Conservation (phyloP, 2,888 invertebrate species). For the Tryphoninae sp. region DNA sequence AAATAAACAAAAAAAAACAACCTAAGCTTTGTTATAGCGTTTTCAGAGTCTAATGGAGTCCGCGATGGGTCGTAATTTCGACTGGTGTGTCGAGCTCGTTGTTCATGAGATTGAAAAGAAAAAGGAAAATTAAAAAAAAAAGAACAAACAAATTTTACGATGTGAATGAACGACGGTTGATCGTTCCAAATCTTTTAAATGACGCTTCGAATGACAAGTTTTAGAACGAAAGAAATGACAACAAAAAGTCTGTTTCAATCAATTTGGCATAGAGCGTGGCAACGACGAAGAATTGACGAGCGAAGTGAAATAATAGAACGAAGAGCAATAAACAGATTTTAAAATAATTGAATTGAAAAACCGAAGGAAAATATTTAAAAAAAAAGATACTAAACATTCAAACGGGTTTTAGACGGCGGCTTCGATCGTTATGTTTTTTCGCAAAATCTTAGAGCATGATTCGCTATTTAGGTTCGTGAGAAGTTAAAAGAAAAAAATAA, state of each 20-base stretch:
- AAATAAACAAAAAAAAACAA: constrained; percentile 43
- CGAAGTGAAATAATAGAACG: constrained; percentile 31
- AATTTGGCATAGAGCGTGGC: not conserved
- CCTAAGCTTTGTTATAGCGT: constrained; percentile 70
- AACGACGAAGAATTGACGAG: constrained; percentile 21
- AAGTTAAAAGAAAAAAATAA: constrained; percentile 42
- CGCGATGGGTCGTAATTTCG: constrained; percentile 48
- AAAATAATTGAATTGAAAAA: constrained; percentile 21
- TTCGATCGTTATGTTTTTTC: constrained; percentile 67
- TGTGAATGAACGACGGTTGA: constrained; percentile 64
- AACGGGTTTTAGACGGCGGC: constrained; percentile 59
- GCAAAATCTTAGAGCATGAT: constrained; percentile 56
- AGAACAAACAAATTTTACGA: constrained; percentile 39
- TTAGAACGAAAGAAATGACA: constrained; percentile 48
- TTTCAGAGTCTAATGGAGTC: constrained; percentile 68
- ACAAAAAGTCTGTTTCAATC: constrained; percentile 3
- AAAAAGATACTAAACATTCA: constrained; percentile 65
- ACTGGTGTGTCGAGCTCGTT: constrained; percentile 62
- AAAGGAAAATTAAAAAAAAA: constrained; percentile 26
- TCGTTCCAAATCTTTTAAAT: constrained; percentile 66
- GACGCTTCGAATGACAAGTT: constrained; percentile 68
- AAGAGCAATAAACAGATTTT: constrained; percentile 49
- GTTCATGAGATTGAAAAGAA: constrained; percentile 10
- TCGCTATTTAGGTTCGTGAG: constrained; percentile 48
- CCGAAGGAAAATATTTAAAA: constrained; percentile 54